Conservation (phyloP, 2,113 vertebrate species). For the Polyodon spathula region DNA sequence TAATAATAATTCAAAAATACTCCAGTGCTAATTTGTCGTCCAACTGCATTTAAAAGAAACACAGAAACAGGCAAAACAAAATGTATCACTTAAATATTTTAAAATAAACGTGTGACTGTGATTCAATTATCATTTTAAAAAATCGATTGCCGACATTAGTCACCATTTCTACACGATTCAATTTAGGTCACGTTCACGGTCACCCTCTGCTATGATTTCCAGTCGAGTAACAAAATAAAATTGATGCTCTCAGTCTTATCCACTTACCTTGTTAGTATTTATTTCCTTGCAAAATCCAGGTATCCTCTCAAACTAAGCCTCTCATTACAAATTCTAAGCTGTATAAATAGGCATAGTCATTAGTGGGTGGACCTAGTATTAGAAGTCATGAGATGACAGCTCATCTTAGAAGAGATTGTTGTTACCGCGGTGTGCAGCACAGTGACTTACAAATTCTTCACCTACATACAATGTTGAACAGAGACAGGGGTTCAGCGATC, state of each 20-base stretch:
- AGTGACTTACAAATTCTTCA: neutral
- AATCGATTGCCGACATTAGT: no score
- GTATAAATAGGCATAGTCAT: conserved; percentile 22
- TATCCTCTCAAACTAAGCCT: conserved; percentile 8
- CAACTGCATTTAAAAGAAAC: no score
- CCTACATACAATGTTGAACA: no score
- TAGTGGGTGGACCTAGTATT: conserved; percentile 22
- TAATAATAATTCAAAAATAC: no score
- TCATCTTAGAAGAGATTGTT: conserved; percentile 3
- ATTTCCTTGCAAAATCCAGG: conserved; percentile 13
- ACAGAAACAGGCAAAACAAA: no score
- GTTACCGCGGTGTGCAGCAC: neutral
- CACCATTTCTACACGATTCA: no score
- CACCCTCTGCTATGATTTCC: neutral
- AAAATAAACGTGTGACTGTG: no score
- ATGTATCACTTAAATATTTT: no score
- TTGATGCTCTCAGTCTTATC: conserved; percentile 23
- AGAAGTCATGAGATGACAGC: conserved; percentile 21
- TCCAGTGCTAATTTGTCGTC: no score
- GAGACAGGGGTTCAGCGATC: no score
- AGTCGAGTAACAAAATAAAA: conserved; percentile 29
- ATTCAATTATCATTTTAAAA: no score
- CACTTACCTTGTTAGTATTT: conserved; percentile 19
- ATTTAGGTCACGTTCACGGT: conserved; percentile 38
- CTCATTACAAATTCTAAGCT: conserved; percentile 8